Conservation (phyloP, 2,113 vertebrate species). For the Pelobates fuscus region DNA sequence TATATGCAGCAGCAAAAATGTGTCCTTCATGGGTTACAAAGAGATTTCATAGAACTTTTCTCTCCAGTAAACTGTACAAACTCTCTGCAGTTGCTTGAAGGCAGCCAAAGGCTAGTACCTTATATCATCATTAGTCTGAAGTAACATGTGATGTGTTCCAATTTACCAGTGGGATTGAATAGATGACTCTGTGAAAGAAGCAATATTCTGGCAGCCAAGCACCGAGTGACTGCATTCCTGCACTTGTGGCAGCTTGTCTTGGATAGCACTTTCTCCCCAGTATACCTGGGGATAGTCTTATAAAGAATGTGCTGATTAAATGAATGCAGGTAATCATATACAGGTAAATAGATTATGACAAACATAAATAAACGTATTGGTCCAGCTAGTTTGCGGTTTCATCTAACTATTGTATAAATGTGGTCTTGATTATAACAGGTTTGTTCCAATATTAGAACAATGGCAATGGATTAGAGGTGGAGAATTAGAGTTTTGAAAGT, state of each 20-base stretch:
- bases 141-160: slow-evolving; percentile 51
- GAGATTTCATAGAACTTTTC: slow-evolving; percentile 45
- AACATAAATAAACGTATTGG: too few relatives aligned
- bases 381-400: too few relatives aligned
- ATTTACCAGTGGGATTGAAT: slow-evolving; percentile 53
- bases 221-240: slow-evolving; percentile 35
- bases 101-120: slow-evolving; percentile 41
- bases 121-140: slow-evolving; percentile 57
- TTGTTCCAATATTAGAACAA: too few relatives aligned
- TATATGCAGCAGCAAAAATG: slow-evolving; percentile 1
- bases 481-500: too few relatives aligned
- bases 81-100: slow-evolving; percentile 50
- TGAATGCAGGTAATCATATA: too few relatives aligned
- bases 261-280: not conserved
- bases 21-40: slow-evolving; percentile 28
- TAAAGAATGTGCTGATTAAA: too few relatives aligned
- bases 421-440: too few relatives aligned
- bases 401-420: too few relatives aligned
- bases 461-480: too few relatives aligned
- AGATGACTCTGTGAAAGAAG: slow-evolving; percentile 49
- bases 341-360: too few relatives aligned
- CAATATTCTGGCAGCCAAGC: slow-evolving; percentile 32
- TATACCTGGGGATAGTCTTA: too few relatives aligned
- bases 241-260: slow-evolving; percentile 7
- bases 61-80: slow-evolving; percentile 27